A percentile compares a stretch with the other conserved stretches of the same genome.
Evolutionary conservation across 2,888 invertebrate species (phyloP).

Genomic region (Sinhomidia bicolor): DNA sequence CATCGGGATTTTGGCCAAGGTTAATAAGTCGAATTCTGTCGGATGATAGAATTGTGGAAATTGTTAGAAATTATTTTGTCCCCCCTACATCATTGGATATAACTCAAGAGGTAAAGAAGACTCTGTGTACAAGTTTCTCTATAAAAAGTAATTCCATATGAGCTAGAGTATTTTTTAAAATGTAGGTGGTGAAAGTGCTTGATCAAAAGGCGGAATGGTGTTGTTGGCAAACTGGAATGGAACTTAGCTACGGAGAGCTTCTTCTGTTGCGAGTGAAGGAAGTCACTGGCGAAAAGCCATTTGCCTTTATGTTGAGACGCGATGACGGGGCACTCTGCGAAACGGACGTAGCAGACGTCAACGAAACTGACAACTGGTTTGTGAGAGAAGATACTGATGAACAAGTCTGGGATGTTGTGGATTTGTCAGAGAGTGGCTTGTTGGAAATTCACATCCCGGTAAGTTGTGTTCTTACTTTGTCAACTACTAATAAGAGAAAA

Average conservation of each 20-base stretch:
- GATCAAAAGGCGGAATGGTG: constrained; percentile 93
- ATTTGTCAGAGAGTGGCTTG: constrained; percentile 90
- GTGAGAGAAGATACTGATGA: constrained; percentile 84
- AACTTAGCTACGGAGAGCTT: constrained; percentile 91
- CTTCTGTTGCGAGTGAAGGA: constrained; percentile 92
- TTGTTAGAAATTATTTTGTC: constrained; percentile 88
- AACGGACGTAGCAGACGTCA: constrained; percentile 75
- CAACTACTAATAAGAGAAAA: too few species aligned
- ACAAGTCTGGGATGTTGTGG: constrained; percentile 92
- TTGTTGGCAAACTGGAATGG: constrained; percentile 96
- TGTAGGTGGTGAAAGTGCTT: constrained; percentile 84
- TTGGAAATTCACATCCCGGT: constrained; percentile 89
- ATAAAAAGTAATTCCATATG: too few species aligned
- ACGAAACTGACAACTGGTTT: constrained; percentile 68
- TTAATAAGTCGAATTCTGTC: constrained; percentile 92
- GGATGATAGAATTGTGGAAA: constrained; percentile 91
- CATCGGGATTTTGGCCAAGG: constrained; percentile 98
- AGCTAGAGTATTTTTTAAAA: too few species aligned
- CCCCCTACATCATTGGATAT: constrained; percentile 83
- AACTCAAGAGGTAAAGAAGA: constrained; percentile 70
- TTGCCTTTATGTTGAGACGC: constrained; percentile 79
- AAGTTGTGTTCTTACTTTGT: neutral
- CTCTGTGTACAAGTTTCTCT: too few species aligned
- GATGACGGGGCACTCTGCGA: constrained; percentile 80
- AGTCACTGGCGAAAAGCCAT: constrained; percentile 82